Conservation (phyloP, 1,140 invertebrate species). For the Drosophila funebris region DNA sequence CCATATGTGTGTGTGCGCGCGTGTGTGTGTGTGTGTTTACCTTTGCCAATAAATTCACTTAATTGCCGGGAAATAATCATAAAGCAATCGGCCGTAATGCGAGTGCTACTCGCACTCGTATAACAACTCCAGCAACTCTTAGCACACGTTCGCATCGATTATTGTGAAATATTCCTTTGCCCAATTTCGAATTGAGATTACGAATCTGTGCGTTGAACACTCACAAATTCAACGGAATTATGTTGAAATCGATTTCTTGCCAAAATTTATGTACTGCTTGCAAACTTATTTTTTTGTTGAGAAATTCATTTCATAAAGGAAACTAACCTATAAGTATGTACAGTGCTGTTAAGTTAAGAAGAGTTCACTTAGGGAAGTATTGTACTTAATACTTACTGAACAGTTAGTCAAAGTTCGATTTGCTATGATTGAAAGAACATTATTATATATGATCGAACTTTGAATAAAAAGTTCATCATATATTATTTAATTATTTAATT, state of each 20-base stretch:
- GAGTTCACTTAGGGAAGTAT: too few species aligned
- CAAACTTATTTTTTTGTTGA: background rate
- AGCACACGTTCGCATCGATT: slow-evolving; percentile 36
- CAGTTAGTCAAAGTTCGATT: too few species aligned
- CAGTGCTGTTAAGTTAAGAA: background rate
- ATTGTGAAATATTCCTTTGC: slow-evolving; percentile 48
- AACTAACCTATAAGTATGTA: background rate
- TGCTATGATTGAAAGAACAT: too few species aligned
- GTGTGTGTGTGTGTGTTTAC: slow-evolving; percentile 61
- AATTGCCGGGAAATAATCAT: slow-evolving; percentile 83
- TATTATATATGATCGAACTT: too few species aligned
- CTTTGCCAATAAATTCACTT: slow-evolving; percentile 82
- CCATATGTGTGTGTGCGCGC: background rate
- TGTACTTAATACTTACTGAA: too few species aligned
- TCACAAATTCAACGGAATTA: slow-evolving; percentile 57
- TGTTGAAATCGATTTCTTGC: slow-evolving; percentile 64
- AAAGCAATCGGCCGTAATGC: slow-evolving; percentile 80
- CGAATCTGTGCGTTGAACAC: slow-evolving; percentile 40
- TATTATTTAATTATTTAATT: too few species aligned
- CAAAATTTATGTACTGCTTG: slow-evolving; percentile 16
- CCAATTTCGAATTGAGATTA: slow-evolving; percentile 27
- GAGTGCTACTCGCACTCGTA: slow-evolving; percentile 24
- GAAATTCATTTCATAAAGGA: background rate
- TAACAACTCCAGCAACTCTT: slow-evolving; percentile 2
- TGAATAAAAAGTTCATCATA: too few species aligned